Base-by-base conservation (phyloP, 2,888 invertebrate species). In the Corythucha ciliata region DNA sequence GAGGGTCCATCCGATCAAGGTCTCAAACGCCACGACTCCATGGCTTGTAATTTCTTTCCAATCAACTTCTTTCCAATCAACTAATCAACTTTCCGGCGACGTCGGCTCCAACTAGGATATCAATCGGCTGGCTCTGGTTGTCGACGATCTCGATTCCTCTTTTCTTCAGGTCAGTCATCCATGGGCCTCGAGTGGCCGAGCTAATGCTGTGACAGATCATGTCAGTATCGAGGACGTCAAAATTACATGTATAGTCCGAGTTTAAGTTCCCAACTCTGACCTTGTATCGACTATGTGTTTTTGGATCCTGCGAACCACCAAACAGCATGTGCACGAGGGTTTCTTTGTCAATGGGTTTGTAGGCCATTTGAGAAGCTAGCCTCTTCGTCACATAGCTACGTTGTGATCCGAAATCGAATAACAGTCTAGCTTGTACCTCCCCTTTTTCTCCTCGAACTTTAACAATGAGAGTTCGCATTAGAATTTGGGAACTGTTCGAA, bases 1-100 rank as follows among this genome's bases (percentile, higher is more conserved):
- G 25, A 49, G 22, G 4, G 49, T 49, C 49, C 49, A 49, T 2
- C 49, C 49, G 5, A 49, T 22, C 10, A 18, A n/a, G 10, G 49
- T 49, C 16, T 49, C 36, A 21, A 49, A 21, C 3, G 49, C 49
- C 4, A 42, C 32, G 8, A 49, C 29, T 1, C 49, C 49, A 32
- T 29, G 16, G 10, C 10, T 16, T n/a, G n/a, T n/a, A n/a, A n/a
- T n/a, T n/a, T n/a, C n/a, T n/a, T n/a, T n/a, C 10, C 40, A n/a
- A 6, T 42, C 33, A 21, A 41, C 16, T 33, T 49, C 42, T 10
- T n/a, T 14, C n/a, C n/a, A n/a, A n/a, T n/a, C 49, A 40, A n/a
- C 29, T 42, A 16, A 48, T n/a, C n/a, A 48, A 18, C 16, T 48
- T 48, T n/a, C 48, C 48, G 8, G 12, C 36, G 3, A 48, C 37